Percentiles rank a stretch among this genome's conserved stretches.
phyloP scores from a whole-genome alignment of 2,113 vertebrate species.

The Paramisgurnus dabryanus region DNA sequence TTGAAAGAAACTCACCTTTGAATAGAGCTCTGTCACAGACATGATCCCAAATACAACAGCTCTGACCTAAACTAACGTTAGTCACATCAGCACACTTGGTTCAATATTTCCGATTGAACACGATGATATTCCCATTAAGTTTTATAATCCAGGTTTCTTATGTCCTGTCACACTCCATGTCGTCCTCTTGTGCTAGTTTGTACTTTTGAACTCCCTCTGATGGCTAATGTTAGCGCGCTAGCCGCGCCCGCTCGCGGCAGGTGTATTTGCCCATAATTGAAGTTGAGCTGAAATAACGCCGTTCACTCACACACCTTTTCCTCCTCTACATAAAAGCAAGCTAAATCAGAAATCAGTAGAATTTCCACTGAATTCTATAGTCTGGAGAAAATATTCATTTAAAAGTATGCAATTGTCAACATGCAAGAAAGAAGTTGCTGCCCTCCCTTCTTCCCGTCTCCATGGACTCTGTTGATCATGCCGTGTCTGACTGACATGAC shows the following conservation, averaged over 20 bases:
- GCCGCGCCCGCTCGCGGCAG: constrained; percentile 46
- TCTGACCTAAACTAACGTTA: constrained; percentile 22
- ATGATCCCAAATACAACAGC: constrained; percentile 55
- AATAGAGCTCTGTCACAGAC: constrained; percentile 77
- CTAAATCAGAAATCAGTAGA: neutral
- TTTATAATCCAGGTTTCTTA: constrained; percentile 32
- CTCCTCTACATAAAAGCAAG: neutral
- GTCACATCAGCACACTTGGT: constrained; percentile 20
- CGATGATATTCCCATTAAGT: constrained; percentile 38
- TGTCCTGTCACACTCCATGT: constrained; percentile 30
- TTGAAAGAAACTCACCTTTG: constrained; percentile 67
- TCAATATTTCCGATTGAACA: constrained; percentile 19
- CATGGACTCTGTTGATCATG: constrained; percentile 39
- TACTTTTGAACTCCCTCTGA: constrained; percentile 35
- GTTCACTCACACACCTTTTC: neutral
- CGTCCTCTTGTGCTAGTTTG: constrained; percentile 39
- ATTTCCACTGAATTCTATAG: neutral
- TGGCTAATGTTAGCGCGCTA: constrained; percentile 23
- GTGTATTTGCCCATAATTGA: constrained; percentile 46
- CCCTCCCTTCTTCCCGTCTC: constrained; percentile 51
- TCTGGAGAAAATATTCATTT: neutral
- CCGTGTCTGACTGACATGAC: constrained; percentile 25
- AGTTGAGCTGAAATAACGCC: neutral
- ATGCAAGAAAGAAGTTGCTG: constrained; percentile 19
- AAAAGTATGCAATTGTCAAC: neutral